Conservation (phyloP, 1,140 invertebrate species). For the Hestina assimilis region DNA sequence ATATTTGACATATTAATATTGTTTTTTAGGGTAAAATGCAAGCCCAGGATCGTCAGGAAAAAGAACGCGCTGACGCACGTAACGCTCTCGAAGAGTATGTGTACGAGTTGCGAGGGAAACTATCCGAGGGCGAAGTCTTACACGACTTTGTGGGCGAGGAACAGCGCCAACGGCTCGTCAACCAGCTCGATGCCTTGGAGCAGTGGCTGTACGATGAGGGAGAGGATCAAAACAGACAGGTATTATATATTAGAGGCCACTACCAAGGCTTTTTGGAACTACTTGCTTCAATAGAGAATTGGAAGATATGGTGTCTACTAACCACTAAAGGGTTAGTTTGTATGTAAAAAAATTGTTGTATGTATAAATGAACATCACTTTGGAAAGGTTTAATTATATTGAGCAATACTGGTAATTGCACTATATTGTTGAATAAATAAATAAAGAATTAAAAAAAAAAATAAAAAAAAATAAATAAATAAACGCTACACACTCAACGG, state of each 20-base stretch:
- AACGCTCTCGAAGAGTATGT: conserved; percentile 99
- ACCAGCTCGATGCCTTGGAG: conserved; percentile 90
- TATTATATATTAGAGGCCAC: conserved; percentile 43
- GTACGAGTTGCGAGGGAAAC: conserved; percentile 94
- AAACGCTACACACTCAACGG: too few relatives aligned
- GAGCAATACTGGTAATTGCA: too few relatives aligned
- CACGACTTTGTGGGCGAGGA: conserved; percentile 87
- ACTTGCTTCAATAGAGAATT: too few relatives aligned
- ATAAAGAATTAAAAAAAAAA: too few relatives aligned
- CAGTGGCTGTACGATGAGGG: conserved; percentile 97
- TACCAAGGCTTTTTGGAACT: too few relatives aligned
- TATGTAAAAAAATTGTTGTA: too few relatives aligned
- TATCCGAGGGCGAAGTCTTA: conserved; percentile 84
- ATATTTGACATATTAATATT: conserved; percentile 10
- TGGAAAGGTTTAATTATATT: too few relatives aligned
- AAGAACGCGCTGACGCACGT: conserved; percentile 95
- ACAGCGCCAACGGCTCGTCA: conserved; percentile 83
- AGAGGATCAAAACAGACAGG: conserved; percentile 93
- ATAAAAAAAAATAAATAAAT: too few relatives aligned
- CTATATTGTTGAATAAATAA: too few relatives aligned
- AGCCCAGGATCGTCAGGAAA: conserved; percentile 93
- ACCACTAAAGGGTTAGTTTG: too few relatives aligned
- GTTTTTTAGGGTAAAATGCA: conserved; percentile 88
- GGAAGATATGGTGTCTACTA: too few relatives aligned
- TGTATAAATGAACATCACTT: too few relatives aligned